These are phyloP conservation scores for Gonatopus flavifemur DNA, from an alignment of 1,140 invertebrate genomes.

Conservation along the genomic window DNA sequence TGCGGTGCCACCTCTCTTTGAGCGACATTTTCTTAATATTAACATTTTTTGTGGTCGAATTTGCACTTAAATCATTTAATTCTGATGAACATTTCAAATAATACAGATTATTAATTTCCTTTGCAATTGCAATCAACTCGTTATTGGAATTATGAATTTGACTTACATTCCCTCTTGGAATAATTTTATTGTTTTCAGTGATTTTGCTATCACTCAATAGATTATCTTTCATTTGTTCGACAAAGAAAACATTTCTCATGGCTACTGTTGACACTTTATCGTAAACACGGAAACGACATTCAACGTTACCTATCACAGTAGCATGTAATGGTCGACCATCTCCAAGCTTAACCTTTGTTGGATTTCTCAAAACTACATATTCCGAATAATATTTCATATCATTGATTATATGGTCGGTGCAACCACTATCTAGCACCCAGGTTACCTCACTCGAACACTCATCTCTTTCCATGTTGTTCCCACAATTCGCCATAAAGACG, in stretches of 20 bases:
- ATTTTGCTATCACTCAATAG: conserved; percentile 12
- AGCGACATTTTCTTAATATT: neutral
- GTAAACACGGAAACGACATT: conserved; percentile 7
- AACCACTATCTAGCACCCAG: too few relatives aligned
- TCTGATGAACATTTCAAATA: conserved; percentile 6
- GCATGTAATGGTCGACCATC: conserved; percentile 4
- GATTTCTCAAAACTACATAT: neutral
- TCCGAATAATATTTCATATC: neutral
- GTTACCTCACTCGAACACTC: neutral
- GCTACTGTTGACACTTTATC: conserved; percentile 3
- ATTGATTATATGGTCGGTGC: neutral
- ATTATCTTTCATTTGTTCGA: conserved; percentile 9
- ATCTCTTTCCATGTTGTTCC: neutral
- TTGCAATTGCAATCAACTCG: too few relatives aligned
- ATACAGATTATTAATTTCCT: conserved; percentile 10
- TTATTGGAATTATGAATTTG: conserved; percentile 15
- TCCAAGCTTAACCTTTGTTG: conserved; percentile 1
- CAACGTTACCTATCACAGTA: conserved; percentile 7
- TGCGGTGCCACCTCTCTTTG: conserved; percentile 13
- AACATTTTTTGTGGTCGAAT: neutral
- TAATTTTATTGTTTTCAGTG: conserved; percentile 3
- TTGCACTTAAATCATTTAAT: neutral
- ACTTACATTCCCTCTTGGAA: neutral
- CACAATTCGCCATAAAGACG: neutral
- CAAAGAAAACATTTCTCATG: conserved; percentile 12